Percentiles rank a stretch among this genome's conserved stretches.
phyloP scores from a whole-genome alignment of 2,113 vertebrate genomes.

The Falco punctatus region DNA sequence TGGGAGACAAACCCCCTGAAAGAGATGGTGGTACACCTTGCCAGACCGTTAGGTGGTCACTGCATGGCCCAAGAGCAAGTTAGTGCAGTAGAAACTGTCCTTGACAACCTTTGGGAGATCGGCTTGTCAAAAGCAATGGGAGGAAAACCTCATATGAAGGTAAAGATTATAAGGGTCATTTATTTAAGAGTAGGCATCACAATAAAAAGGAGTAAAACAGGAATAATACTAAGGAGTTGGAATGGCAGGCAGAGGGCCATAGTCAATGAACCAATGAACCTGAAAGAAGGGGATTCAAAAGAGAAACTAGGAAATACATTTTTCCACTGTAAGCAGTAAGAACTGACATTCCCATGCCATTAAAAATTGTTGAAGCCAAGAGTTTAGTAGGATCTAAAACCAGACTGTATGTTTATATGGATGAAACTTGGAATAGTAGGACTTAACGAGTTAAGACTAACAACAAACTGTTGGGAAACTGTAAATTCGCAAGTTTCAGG shows the following conservation, averaged over 20 bases:
- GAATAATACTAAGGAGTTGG: neutral
- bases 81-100: neutral
- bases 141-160: neutral
- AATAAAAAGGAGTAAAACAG: neutral
- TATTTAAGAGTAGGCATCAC: neutral
- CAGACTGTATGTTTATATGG: neutral
- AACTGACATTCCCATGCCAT: neutral
- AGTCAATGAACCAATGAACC: neutral
- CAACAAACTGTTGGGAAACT: neutral
- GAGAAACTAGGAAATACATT: neutral
- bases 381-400: neutral
- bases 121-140: neutral
- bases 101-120: neutral
- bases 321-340: neutral
- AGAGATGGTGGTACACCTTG: neutral
- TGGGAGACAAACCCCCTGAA: neutral
- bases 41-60: neutral
- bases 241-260: neutral
- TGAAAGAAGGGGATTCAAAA: neutral
- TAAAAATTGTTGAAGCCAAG: neutral
- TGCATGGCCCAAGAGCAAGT: neutral
- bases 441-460: neutral
- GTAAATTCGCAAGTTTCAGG: neutral
- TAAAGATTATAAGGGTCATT: neutral
- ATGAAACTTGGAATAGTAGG: neutral